These are phyloP conservation scores for Hypsibius dujardini DNA, from an alignment of 1,140 invertebrate species.

Conservation along the genomic window DNA sequence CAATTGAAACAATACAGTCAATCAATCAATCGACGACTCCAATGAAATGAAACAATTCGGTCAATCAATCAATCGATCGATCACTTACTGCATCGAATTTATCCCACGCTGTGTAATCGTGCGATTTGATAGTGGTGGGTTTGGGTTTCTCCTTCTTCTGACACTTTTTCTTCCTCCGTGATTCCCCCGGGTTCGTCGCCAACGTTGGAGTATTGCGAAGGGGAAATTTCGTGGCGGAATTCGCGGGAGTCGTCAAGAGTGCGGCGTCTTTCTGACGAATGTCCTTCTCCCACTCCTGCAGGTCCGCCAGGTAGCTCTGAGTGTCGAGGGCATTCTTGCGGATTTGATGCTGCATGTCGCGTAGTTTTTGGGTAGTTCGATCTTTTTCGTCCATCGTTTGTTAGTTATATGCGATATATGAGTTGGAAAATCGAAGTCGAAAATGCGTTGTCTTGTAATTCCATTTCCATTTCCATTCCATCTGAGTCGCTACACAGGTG, in stretches of 20 bases:
- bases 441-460: no score
- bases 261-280: slow-evolving; percentile 61
- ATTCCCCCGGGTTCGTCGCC: slow-evolving; percentile 28
- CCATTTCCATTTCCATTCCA: no score
- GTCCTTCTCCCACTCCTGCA: slow-evolving; percentile 61
- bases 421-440: no score
- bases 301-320: slow-evolving; percentile 50
- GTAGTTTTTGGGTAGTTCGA: no score
- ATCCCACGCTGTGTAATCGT: slow-evolving; percentile 56
- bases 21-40: no score
- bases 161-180: slow-evolving; percentile 24
- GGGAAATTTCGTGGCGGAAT: slow-evolving; percentile 43
- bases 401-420: no score
- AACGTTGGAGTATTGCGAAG: no score
- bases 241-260: slow-evolving; percentile 30
- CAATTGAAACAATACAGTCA: no score
- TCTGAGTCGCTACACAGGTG: no score
- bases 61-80: no score
- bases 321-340: slow-evolving; percentile 49
- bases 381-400: no score
- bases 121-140: slow-evolving; percentile 34
- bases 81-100: slow-evolving; percentile 61
- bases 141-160: slow-evolving; percentile 23
- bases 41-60: no score
- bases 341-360: slow-evolving; percentile 28